Conservation (phyloP, 2,797 vertebrate species). For the Eidolon dupreanum region DNA sequence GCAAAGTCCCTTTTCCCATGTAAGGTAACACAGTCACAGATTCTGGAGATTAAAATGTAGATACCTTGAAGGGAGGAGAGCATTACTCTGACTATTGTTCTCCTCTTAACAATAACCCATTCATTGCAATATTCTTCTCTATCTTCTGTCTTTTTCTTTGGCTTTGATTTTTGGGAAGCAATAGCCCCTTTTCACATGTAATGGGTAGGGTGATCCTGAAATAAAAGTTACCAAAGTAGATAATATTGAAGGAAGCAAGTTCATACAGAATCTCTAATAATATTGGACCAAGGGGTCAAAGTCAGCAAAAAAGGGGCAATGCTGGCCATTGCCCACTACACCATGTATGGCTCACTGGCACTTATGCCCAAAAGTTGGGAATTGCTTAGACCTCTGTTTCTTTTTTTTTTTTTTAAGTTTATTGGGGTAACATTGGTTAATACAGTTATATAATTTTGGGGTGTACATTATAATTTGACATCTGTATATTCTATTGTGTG, state of each 20-base stretch:
- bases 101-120: neutral
- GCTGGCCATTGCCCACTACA: neutral
- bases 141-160: neutral
- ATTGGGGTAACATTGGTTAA: too few species aligned
- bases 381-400: neutral
- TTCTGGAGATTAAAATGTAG: neutral
- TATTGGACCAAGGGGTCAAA: neutral
- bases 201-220: neutral
- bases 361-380: neutral
- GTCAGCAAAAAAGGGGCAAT: neutral
- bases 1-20: neutral
- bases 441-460: too few species aligned
- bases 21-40: neutral
- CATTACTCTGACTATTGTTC: neutral
- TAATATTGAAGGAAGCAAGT: neutral
- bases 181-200: neutral
- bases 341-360: neutral
- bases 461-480: too few species aligned
- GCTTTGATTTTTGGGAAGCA: conserved; percentile 13
- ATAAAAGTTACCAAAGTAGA: neutral
- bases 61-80: neutral
- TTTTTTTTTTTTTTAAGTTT: neutral
- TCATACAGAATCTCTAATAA: neutral
- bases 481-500: too few species aligned
- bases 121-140: neutral